Evolutionary conservation across 2,797 vertebrate species (phyloP).

Genomic region (Helicolenus hilgendorfi): DNA sequence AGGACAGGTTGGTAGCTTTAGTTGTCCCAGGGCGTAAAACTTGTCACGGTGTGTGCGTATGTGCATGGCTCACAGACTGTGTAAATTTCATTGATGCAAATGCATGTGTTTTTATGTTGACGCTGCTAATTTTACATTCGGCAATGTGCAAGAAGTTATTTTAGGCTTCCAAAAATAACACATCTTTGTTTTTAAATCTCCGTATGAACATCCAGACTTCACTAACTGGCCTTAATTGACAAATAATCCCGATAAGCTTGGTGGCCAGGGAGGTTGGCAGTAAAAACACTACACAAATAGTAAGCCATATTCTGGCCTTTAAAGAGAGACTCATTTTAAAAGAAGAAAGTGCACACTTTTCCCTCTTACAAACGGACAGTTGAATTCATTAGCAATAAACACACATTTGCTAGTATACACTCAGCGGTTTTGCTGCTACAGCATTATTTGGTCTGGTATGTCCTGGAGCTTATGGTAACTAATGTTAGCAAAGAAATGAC

Average conservation of each 20-base stretch:
- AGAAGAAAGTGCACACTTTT: neutral
- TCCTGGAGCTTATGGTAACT: neutral
- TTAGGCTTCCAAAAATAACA: neutral
- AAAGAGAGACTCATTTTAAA: neutral
- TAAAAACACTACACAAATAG: neutral
- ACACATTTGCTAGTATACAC: neutral
- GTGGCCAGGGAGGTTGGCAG: neutral
- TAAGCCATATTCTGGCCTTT: neutral
- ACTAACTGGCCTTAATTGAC: neutral
- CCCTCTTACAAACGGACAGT: neutral
- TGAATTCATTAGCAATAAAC: neutral
- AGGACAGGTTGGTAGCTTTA: conserved; percentile 59
- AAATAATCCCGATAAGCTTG: neutral
- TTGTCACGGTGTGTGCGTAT: neutral
- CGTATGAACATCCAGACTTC: neutral
- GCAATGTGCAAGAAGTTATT: neutral
- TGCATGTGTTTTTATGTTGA: neutral
- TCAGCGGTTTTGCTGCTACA: neutral
- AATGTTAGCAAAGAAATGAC: neutral
- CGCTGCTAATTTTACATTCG: neutral
- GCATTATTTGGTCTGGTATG: neutral
- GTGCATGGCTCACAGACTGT: neutral
- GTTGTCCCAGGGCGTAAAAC: conserved; percentile 38
- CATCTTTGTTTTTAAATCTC: neutral
- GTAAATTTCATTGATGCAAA: neutral